Evolutionary conservation across 2,113 vertebrate species (phyloP).

Genomic region (Lepus americanus): DNA sequence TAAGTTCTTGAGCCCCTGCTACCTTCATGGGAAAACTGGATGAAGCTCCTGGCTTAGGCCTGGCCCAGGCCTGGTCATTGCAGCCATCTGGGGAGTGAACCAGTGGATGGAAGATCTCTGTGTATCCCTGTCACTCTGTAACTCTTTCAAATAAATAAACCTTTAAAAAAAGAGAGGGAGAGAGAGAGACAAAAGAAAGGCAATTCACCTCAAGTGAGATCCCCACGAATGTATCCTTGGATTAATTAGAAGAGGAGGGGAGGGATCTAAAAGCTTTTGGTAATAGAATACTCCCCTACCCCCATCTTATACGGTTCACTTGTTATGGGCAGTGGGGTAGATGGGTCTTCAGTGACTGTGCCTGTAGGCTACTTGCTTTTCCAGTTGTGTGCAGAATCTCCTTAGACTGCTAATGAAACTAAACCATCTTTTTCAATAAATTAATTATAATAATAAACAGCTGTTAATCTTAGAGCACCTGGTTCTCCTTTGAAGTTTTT

Average conservation of each 20-base stretch:
- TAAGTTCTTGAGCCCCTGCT: too few species aligned
- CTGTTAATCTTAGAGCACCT: slow-evolving; percentile 19
- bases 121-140: too few species aligned
- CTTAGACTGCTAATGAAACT: not conserved
- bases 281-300: not conserved
- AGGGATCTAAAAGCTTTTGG: not conserved
- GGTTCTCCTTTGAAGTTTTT: slow-evolving; percentile 69
- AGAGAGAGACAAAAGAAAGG: not conserved
- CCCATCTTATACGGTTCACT: not conserved
- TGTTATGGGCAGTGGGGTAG: not conserved
- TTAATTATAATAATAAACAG: slow-evolving; percentile 43
- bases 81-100: too few species aligned
- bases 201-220: not conserved
- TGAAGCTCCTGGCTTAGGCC: too few species aligned
- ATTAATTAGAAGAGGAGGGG: not conserved
- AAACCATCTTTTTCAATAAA: not conserved
- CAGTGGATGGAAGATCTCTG: too few species aligned
- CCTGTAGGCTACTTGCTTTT: not conserved
- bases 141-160: too few species aligned
- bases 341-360: not conserved
- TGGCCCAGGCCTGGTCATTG: too few species aligned
- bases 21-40: too few species aligned
- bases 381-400: not conserved
- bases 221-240: not conserved
- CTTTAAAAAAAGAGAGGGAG: too few species aligned